phyloP scores from a whole-genome alignment of 2,888 invertebrate species.

The Pseudoips prasinana region DNA sequence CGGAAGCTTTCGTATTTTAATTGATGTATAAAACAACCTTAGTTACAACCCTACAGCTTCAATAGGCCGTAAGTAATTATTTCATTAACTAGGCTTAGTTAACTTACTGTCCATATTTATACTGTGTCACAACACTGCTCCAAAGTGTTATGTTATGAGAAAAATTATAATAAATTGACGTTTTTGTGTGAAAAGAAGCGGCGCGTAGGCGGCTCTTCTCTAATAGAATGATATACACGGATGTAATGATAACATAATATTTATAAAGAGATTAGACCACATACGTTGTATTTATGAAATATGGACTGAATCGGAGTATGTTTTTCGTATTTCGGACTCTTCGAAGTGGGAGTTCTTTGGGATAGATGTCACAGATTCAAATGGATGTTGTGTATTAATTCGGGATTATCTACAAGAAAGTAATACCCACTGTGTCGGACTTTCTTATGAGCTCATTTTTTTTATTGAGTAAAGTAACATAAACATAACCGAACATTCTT shows the following conservation, averaged over 20 bases:
- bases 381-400: not conserved
- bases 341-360: constrained; percentile 31
- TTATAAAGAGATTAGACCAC: constrained; percentile 46
- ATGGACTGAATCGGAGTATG: constrained; percentile 27
- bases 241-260: constrained; percentile 34
- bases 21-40: too few species aligned
- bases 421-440: too few species aligned
- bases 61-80: too few species aligned
- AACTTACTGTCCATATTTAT: too few species aligned
- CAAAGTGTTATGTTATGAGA: constrained; percentile 47
- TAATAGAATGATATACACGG: constrained; percentile 33
- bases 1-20: too few species aligned
- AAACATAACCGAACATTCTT: too few species aligned
- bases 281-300: constrained; percentile 36
- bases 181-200: constrained; percentile 27
- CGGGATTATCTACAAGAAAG: not conserved
- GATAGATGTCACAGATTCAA: not conserved
- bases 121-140: constrained; percentile 26
- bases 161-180: constrained; percentile 61
- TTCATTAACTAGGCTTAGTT: too few species aligned
- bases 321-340: constrained; percentile 26
- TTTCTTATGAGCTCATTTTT: too few species aligned
- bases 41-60: too few species aligned
- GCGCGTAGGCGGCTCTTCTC: constrained; percentile 28
- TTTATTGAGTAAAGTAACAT: too few species aligned